Percentiles rank a stretch among this genome's conserved stretches.
Evolutionary conservation across 2,113 vertebrate species (phyloP).

Genomic region (Solea senegalensis): DNA sequence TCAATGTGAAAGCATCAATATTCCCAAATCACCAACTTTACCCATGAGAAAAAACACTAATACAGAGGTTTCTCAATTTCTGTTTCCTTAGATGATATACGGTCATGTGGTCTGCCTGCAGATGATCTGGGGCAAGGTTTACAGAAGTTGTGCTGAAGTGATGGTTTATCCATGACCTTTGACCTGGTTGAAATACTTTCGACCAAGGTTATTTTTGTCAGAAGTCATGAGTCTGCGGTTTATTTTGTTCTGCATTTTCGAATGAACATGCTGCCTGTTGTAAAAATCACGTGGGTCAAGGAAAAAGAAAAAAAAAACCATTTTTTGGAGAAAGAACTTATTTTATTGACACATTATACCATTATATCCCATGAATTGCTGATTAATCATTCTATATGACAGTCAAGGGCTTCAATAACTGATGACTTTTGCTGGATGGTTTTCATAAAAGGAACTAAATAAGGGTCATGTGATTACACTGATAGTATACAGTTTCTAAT

Average conservation of each 20-base stretch:
- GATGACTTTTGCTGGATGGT: conserved; percentile 16
- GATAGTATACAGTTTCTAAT: conserved; percentile 38
- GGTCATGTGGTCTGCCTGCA: conserved; percentile 27
- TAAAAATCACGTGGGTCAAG: neutral
- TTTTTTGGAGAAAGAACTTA: too few species aligned
- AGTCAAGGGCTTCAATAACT: conserved; percentile 25
- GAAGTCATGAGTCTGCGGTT: conserved; percentile 35
- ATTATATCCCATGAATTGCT: conserved; percentile 9
- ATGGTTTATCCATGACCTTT: conserved; percentile 9
- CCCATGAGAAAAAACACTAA: neutral
- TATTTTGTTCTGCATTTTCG: conserved; percentile 29
- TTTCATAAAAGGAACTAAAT: conserved; percentile 25
- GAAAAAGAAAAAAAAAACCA: neutral
- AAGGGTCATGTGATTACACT: conserved; percentile 6
- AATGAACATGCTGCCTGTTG: conserved; percentile 1
- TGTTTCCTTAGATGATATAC: conserved; percentile 38
- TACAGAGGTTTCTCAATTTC: conserved; percentile 25
- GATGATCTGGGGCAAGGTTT: conserved; percentile 42
- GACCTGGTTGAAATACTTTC: conserved; percentile 6
- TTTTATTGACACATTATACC: conserved; percentile 3
- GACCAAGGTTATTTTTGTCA: neutral
- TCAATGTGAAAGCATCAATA: conserved; percentile 32
- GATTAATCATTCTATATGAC: conserved; percentile 16
- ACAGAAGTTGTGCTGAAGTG: conserved; percentile 17
- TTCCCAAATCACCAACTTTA: conserved; percentile 4